A percentile compares a stretch with the other conserved stretches of the same genome.
phyloP scores from a whole-genome alignment of 2,113 vertebrate species.

The Nicator chloris region DNA sequence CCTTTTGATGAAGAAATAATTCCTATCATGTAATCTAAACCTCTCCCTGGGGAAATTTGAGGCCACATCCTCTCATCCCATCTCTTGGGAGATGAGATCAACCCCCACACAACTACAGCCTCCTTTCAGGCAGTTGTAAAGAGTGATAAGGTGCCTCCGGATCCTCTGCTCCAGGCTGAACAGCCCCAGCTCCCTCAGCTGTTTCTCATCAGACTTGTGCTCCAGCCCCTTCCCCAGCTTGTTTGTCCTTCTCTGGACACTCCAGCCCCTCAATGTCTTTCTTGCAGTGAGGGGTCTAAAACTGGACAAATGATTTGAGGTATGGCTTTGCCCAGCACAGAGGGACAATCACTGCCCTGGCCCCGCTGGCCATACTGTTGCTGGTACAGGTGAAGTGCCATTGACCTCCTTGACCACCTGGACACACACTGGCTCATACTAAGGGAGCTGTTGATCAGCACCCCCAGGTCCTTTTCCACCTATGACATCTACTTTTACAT shows the following conservation, averaged over 20 bases:
- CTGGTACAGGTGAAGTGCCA: neutral
- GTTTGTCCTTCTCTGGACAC: accelerated
- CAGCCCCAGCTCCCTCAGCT: neutral
- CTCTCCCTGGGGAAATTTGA: neutral
- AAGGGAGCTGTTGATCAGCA: neutral
- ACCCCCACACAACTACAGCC: neutral
- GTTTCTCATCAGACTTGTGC: neutral
- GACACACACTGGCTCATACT: neutral
- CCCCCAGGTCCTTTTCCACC: neutral
- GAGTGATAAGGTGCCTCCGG: accelerated
- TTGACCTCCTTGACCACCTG: neutral
- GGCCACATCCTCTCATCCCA: accelerated
- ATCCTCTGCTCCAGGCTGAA: neutral
- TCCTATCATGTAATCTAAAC: neutral
- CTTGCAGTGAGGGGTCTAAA: neutral
- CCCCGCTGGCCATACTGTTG: neutral
- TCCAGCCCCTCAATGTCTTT: neutral
- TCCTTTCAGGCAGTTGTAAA: neutral
- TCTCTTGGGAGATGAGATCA: neutral
- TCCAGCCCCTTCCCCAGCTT: neutral
- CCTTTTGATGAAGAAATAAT: neutral
- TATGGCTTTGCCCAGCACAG: accelerated
- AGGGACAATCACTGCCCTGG: accelerated
- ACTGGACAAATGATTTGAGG: neutral
- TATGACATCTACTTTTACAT: neutral